Evolutionary conservation across 2,113 vertebrate species (phyloP).

Genomic region (Limnothrissa miodon): DNA sequence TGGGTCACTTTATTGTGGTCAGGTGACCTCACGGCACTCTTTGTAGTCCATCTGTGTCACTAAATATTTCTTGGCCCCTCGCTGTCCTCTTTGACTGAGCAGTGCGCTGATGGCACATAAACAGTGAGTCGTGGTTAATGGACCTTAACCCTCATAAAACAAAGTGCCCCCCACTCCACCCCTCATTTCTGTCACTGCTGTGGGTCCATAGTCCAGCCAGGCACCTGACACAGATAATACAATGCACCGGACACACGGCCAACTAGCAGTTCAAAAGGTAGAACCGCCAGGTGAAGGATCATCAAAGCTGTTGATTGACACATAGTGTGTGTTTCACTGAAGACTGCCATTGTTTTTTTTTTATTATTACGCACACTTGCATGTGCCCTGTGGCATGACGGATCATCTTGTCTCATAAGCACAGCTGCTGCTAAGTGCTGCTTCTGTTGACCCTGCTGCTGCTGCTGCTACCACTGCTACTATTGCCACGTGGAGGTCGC

Average conservation of each 20-base stretch:
- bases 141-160: slow-evolving; percentile 3
- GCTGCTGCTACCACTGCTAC: slow-evolving; percentile 5
- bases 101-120: neutral
- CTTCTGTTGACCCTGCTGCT: slow-evolving; percentile 17
- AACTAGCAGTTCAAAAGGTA: neutral
- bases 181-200: neutral
- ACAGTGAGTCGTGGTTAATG: neutral
- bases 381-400: slow-evolving; percentile 12
- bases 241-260: neutral
- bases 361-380: too few relatives aligned
- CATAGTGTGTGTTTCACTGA: neutral
- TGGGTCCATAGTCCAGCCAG: neutral
- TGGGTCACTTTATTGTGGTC: neutral
- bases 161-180: neutral
- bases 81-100: neutral
- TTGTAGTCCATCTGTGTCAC: neutral
- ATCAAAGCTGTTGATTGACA: neutral
- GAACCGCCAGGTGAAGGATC: neutral
- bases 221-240: neutral
- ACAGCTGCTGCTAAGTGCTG: slow-evolving; percentile 25
- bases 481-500: neutral
- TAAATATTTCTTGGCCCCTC: neutral
- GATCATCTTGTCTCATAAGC: slow-evolving; percentile 26
- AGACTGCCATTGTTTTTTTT: slow-evolving; percentile 13
- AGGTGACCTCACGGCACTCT: neutral